phyloP scores from a whole-genome alignment of 2,113 vertebrate species.

The Pimephales promelas region DNA sequence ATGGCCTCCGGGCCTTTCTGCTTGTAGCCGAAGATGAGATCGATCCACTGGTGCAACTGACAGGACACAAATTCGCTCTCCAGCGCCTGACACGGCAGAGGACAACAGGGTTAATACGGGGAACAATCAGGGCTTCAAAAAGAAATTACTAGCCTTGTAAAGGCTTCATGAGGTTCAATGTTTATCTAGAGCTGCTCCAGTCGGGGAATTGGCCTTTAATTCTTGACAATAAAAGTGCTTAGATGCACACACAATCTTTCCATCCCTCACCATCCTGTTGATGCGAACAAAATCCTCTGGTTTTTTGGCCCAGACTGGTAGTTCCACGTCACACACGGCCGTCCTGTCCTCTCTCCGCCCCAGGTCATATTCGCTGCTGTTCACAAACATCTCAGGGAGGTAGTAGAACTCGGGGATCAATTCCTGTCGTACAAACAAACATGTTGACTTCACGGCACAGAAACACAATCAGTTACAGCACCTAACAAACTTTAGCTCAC shows the following conservation, averaged over 20 bases:
- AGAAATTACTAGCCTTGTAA: slow-evolving; percentile 1
- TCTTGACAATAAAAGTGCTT: background rate
- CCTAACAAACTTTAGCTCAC: slow-evolving; percentile 65
- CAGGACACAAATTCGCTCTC: slow-evolving; percentile 99
- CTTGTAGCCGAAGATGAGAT: slow-evolving; percentile 98
- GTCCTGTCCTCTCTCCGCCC: slow-evolving; percentile 88
- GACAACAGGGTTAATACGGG: background rate
- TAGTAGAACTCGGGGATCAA: slow-evolving; percentile 99
- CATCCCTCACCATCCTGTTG: slow-evolving; percentile 93
- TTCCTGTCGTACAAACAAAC: slow-evolving; percentile 75
- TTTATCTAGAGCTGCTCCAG: background rate
- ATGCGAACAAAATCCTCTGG: slow-evolving; percentile 98
- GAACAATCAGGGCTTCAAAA: background rate
- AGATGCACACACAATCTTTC: background rate
- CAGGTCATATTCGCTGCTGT: slow-evolving; percentile 92
- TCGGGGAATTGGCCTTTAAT: background rate
- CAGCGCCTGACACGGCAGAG: slow-evolving; percentile 78
- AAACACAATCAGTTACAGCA: background rate
- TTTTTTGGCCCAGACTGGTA: slow-evolving; percentile 95
- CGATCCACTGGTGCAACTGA: slow-evolving; percentile 98
- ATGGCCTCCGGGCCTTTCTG: slow-evolving; percentile 96
- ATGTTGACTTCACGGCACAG: background rate
- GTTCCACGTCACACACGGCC: slow-evolving; percentile 89
- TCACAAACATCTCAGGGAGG: slow-evolving; percentile 98
- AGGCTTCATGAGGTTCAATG: background rate